Evolutionary conservation across 2,888 invertebrate genomes (phyloP).

Genomic region (Drosophila buzzatii): DNA sequence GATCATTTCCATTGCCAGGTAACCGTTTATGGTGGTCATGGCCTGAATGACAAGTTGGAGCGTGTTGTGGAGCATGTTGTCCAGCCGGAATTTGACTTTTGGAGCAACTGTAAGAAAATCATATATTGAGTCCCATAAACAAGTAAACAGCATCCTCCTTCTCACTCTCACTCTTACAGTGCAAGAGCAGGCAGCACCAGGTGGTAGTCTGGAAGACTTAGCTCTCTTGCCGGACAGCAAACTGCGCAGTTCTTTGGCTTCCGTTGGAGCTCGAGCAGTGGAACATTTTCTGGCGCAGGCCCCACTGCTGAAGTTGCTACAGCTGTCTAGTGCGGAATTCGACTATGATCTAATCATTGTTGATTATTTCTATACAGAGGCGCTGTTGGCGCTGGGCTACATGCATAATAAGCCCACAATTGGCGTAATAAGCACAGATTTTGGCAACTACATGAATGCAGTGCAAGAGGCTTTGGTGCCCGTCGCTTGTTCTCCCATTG

Average conservation of each 20-base stretch:
- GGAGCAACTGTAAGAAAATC: conserved; percentile 77
- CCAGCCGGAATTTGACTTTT: conserved; percentile 80
- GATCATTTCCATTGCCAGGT: conserved; percentile 60
- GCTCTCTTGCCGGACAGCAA: conserved; percentile 52
- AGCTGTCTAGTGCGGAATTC: conserved; percentile 82
- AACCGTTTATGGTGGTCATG: conserved; percentile 81
- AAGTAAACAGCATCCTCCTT: background rate
- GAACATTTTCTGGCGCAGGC: conserved; percentile 78
- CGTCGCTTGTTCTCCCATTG: conserved; percentile 86
- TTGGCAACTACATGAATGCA: conserved; percentile 85
- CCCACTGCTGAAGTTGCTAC: conserved; percentile 62
- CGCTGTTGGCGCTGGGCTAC: conserved; percentile 84
- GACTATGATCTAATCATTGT: conserved; percentile 85
- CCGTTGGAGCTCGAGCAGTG: conserved; percentile 73
- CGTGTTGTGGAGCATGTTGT: conserved; percentile 81
- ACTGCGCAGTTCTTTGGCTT: conserved; percentile 76
- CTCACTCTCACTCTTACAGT: conserved; percentile 48
- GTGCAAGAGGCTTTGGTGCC: conserved; percentile 85
- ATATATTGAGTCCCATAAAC: background rate
- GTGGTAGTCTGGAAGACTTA: conserved; percentile 62
- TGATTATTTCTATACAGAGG: conserved; percentile 85
- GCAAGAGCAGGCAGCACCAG: conserved; percentile 57
- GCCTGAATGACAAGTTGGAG: conserved; percentile 82
- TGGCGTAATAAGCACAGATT: conserved; percentile 84
- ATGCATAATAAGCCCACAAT: conserved; percentile 84